Conservation (phyloP, 2,888 invertebrate species). For the Caenorhabditis japonica region DNA sequence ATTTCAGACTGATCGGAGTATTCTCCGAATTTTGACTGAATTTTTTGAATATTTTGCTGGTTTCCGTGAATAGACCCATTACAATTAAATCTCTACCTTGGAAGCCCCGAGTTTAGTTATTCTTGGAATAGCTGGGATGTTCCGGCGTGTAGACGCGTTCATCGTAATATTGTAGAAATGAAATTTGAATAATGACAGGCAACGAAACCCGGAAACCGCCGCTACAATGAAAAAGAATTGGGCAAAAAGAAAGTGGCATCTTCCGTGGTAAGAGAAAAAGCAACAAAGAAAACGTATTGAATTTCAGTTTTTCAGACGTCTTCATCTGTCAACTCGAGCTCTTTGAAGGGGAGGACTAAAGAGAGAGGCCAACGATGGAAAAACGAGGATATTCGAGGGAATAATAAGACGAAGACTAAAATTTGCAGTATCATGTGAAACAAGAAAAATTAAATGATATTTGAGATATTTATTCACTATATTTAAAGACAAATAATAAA, state of each 20-base stretch:
- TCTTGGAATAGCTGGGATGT: conserved; percentile 9
- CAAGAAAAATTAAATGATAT: too few species aligned
- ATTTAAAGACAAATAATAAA: too few species aligned
- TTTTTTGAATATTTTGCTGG: too few species aligned
- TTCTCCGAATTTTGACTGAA: too few species aligned
- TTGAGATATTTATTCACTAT: too few species aligned
- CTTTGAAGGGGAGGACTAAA: conserved; percentile 3
- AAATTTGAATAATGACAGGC: too few species aligned
- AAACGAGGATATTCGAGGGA: conserved; percentile 61
- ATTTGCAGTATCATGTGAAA: conserved; percentile 53
- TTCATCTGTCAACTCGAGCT: conserved; percentile 20
- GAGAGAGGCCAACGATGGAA: conserved; percentile 35
- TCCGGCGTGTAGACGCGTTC: too few species aligned
- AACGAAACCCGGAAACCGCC: conserved; percentile 20
- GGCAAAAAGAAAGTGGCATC: conserved; percentile 24
- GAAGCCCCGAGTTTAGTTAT: not conserved
- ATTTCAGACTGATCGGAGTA: too few species aligned
- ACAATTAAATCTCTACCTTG: conserved; percentile 1
- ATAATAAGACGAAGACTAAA: conserved; percentile 64
- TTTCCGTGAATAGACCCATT: too few species aligned
- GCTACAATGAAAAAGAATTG: conserved; percentile 8
- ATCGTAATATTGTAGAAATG: too few species aligned
- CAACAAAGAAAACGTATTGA: conserved; percentile 7
- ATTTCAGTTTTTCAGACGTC: conserved; percentile 26
- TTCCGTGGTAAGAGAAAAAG: conserved; percentile 28